Conservation (phyloP, 2,888 invertebrate species). For the Lycia hirtaria region DNA sequence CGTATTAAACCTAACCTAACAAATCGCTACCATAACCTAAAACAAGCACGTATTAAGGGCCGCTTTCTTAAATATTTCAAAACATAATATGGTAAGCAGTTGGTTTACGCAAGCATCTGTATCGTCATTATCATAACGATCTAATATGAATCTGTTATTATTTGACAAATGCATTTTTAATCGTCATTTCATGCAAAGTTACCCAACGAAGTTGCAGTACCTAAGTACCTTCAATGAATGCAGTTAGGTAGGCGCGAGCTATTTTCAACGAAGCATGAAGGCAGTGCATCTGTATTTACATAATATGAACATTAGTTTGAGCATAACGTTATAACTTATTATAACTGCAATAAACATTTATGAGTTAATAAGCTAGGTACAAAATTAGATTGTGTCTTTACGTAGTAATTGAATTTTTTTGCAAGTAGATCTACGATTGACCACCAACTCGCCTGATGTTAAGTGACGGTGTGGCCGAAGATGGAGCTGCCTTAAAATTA, state of each 20-base stretch:
- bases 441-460: too few species aligned
- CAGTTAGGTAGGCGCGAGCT: not conserved
- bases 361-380: too few species aligned
- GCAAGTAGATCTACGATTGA: too few species aligned
- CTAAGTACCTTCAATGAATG: not conserved
- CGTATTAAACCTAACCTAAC: not conserved
- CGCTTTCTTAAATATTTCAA: not conserved
- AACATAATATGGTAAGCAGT: not conserved
- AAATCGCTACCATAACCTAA: too few species aligned
- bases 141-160: slow-evolving; percentile 8
- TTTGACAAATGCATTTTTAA: slow-evolving; percentile 8
- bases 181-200: slow-evolving; percentile 9
- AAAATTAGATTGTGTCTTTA: too few species aligned
- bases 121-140: not conserved
- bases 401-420: too few species aligned
- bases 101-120: not conserved
- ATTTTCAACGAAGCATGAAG: slow-evolving; percentile 9
- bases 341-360: slow-evolving; percentile 1
- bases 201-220: slow-evolving; percentile 1
- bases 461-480: too few species aligned
- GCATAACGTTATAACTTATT: slow-evolving; percentile 1
- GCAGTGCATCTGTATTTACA: slow-evolving; percentile 19
- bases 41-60: too few species aligned
- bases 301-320: slow-evolving; percentile 8
- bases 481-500: too few species aligned